Base-by-base conservation (phyloP, 2,888 invertebrate genomes). In the Drosophila testacea region DNA sequence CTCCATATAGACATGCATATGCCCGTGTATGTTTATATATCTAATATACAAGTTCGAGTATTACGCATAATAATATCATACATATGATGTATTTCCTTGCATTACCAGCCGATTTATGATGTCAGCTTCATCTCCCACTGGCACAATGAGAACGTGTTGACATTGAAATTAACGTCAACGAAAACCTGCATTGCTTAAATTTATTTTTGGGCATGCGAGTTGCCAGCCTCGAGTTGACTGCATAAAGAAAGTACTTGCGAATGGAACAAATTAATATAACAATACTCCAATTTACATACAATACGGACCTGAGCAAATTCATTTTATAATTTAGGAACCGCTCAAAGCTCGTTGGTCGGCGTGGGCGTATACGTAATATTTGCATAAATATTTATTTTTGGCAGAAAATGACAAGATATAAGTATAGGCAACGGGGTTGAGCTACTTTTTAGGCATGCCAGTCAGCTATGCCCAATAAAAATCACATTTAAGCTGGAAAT, bases 111-210 rank as follows among this genome's bases (percentile, higher is more conserved):
- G 63, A 54, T 39, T 36, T 54, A 82, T 83, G 83, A 88, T 88
- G 88, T 88, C 83, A 83, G 77, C 74, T 59, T 60, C 59, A 46
- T 66, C 75, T 66, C 57, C 57, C 68, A 59, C 64, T 56, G 50
- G 22, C 42, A 28, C 41, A 36, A 36, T 38, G 62, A 36, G 60
- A 76, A 63, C 67, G 41, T 36, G 69, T 64, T 84, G 88, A 69
- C 86, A 85, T 85, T 87, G 77, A 79, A 81, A 48, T 62, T 38
- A 44, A 54, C 59, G 48, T 47, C 36, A 38, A 11, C 41, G 48
- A 30, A 32, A 69, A 64, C 61, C 66, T 65, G 64, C 62, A 51
- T 38, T 9, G 50, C 32, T 54, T 30, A 27, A 16, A 42, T 55
- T 61, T 51, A 63, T 55, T 52, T 79, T 79, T 64, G 57, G 62